A percentile compares a stretch with the other conserved stretches of the same genome.
Evolutionary conservation across 2,797 vertebrate genomes (phyloP).

Genomic region (Enteromius unitaeniatus): DNA sequence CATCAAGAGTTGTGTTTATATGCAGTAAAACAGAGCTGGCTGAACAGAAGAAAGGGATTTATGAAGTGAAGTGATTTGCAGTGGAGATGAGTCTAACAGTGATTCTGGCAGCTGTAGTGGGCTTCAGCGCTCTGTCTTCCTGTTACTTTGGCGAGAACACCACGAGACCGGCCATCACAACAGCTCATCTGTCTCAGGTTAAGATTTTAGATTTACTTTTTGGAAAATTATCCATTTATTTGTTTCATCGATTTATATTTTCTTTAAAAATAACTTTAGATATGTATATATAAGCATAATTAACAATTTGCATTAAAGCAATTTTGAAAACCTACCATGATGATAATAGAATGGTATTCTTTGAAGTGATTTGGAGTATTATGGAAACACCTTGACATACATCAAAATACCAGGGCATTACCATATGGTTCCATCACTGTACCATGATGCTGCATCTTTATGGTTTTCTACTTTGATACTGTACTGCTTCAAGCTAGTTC

Average conservation of each 20-base stretch:
- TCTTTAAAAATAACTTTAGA: neutral
- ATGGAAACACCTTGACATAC: neutral
- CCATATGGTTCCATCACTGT: neutral
- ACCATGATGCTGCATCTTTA: neutral
- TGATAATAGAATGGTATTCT: neutral
- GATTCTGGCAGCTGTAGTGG: slow-evolving; percentile 69
- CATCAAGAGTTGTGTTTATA: slow-evolving; percentile 12
- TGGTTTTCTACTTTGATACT: neutral
- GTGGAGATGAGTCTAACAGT: slow-evolving; percentile 48
- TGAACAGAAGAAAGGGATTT: slow-evolving; percentile 15
- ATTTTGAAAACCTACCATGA: neutral
- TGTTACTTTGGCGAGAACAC: slow-evolving; percentile 50
- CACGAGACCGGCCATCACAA: neutral
- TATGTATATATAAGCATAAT: too few relatives aligned
- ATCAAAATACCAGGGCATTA: neutral
- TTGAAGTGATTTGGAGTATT: neutral
- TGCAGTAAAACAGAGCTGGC: neutral
- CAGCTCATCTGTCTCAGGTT: slow-evolving; percentile 40
- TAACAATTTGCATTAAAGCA: neutral
- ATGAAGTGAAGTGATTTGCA: slow-evolving; percentile 37
- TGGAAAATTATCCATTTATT: neutral
- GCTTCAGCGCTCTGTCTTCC: slow-evolving; percentile 64
- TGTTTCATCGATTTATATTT: neutral
- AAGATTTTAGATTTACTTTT: slow-evolving; percentile 1
- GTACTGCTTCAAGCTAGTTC: neutral